These are phyloP conservation scores for Sinelater perroti DNA, from an alignment of 2,888 invertebrate genomes.

Conservation along the genomic window DNA sequence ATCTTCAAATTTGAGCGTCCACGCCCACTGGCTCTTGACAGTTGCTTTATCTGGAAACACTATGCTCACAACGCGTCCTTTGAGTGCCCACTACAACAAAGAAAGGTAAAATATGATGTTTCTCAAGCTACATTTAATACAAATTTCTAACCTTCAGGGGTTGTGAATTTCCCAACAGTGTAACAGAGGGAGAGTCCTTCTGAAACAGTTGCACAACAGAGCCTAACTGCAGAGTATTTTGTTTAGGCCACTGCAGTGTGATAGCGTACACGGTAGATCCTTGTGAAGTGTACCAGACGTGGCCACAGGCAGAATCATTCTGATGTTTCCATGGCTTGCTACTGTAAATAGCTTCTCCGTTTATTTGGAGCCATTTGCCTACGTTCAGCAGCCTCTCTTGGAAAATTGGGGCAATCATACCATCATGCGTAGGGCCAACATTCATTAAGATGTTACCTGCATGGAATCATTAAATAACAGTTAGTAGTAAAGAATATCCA, in stretches of 20 bases:
- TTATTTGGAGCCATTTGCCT: conserved; percentile 81
- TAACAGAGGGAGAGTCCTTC: conserved; percentile 53
- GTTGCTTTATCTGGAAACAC: conserved; percentile 60
- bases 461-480: conserved; percentile 35
- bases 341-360: conserved; percentile 87
- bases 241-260: conserved; percentile 73
- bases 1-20: conserved; percentile 57
- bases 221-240: conserved; percentile 64
- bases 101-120: background rate
- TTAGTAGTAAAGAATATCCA: background rate
- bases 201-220: conserved; percentile 52
- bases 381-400: conserved; percentile 82
- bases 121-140: background rate
- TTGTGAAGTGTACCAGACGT: conserved; percentile 78
- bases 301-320: conserved; percentile 74
- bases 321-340: conserved; percentile 81
- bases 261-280: conserved; percentile 70
- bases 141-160: conserved; percentile 49
- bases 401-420: conserved; percentile 84
- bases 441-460: conserved; percentile 82
- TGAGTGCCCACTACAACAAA: conserved; percentile 63
- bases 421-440: conserved; percentile 89
- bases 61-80: conserved; percentile 53
- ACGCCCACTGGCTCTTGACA: conserved; percentile 59
- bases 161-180: conserved; percentile 63